These are phyloP conservation scores for Bujurquina vittata DNA, from an alignment of 2,113 vertebrate species.

Conservation along the genomic window DNA sequence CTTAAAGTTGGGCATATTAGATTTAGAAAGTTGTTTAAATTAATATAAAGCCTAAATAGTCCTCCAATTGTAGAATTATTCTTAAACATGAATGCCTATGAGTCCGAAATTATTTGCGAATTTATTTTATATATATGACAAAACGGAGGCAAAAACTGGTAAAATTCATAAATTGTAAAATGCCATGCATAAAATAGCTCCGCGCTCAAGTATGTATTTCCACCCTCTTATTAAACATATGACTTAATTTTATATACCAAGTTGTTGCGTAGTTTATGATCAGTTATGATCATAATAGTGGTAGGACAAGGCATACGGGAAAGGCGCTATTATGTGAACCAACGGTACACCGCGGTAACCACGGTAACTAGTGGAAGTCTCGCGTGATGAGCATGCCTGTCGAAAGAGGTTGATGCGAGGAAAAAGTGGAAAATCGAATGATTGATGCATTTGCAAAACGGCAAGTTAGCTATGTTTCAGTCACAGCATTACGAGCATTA, in stretches of 20 bases:
- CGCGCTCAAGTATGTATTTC: not conserved
- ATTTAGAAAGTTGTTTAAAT: too few species aligned
- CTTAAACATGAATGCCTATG: not conserved
- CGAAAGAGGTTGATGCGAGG: slow-evolving; percentile 59
- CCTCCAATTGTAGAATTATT: too few species aligned
- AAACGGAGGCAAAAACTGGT: not conserved
- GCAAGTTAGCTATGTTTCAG: slow-evolving; percentile 56
- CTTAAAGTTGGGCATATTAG: too few species aligned
- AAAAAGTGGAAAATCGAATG: slow-evolving; percentile 73
- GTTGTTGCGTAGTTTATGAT: not conserved
- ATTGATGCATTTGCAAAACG: slow-evolving; percentile 68
- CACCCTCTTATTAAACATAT: not conserved
- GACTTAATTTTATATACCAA: not conserved
- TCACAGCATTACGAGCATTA: slow-evolving; percentile 13
- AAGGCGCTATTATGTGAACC: not conserved
- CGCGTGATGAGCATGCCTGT: slow-evolving; percentile 60
- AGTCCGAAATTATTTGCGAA: not conserved
- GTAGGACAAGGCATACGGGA: not conserved
- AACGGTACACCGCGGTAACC: slow-evolving; percentile 60
- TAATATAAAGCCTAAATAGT: too few species aligned
- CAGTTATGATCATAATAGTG: not conserved
- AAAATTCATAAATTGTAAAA: not conserved
- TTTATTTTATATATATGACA: not conserved
- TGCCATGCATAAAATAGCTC: not conserved
- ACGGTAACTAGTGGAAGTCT: slow-evolving; percentile 67